Evolutionary conservation across 2,888 invertebrate species (phyloP), one percentile per base, ranked within the genome.

Genomic region (Pyrgus malvae): DNA sequence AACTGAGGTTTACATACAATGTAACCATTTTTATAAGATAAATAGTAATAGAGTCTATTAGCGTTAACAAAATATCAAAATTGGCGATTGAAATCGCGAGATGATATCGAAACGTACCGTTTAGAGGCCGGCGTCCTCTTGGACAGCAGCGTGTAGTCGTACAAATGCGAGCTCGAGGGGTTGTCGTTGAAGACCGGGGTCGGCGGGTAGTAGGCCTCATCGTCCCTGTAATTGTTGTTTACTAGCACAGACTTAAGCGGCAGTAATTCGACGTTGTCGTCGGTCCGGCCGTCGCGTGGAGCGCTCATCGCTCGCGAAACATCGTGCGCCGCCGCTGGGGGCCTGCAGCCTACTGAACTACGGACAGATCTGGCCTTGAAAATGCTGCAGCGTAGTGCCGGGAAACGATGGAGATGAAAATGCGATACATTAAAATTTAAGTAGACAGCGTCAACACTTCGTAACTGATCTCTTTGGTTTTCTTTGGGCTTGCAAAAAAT

Each of bases 91-190:
- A 21, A 33, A 33, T 12, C 21, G 9, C 4, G 46, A 31, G 35
- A 42, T 37, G 17, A 11, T 8, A 16, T 9, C 9, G 16, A 17
- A 16, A 16, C 9, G 48, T 75, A 90, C 90, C 89, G 79, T 76
- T 91, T 91, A 1, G 90, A 90, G 51, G 89, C 90, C 79, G 90
- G 90, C 60, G 90, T 89, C 62, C 91, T 73, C 64, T 91, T 91
- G 31, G 90, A 90, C 51, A 90, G 76, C 60, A 90, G 68, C 41
- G 86, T 81, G 62, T 91, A 90, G 31, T 91, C 90, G 64, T 79
- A 72, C 21, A 80, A 68, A 59, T 80, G 87, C 1, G 88, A 80
- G 23, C 77, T 80, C 42, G 89, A 85, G 0, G 88, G 86, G 56
- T 80, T 78, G 50, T 74, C 78, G 61, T 74, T 77, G 62, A 78